These are phyloP conservation scores for Syncerus caffer DNA, from an alignment of 2,797 vertebrate genomes.

Conservation along the genomic window DNA sequence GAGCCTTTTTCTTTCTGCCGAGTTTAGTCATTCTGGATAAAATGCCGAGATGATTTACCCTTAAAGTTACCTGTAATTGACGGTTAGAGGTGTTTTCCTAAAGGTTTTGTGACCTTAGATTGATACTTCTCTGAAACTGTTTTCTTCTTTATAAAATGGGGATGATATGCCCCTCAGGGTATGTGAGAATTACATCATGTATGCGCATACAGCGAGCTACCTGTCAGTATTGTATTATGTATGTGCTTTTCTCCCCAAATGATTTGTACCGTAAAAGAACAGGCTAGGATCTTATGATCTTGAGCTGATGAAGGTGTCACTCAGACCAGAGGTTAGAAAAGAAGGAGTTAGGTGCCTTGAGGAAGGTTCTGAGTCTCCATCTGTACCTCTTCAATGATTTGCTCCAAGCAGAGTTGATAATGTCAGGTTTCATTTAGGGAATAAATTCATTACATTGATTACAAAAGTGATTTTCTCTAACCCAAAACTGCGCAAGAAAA, in stretches of 20 bases:
- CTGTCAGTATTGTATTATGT: neutral
- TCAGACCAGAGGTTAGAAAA: neutral
- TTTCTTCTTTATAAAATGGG: conserved; percentile 15
- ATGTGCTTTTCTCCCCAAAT: neutral
- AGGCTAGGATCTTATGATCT: neutral
- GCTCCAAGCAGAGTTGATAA: neutral
- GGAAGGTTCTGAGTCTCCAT: neutral
- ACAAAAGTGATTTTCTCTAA: conserved; percentile 30
- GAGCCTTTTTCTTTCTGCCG: conserved; percentile 39
- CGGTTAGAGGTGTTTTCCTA: neutral
- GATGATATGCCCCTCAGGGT: neutral
- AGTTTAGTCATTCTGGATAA: conserved; percentile 30
- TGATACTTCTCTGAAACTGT: neutral
- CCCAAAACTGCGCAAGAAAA: neutral
- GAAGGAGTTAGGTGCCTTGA: neutral
- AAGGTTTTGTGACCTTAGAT: neutral
- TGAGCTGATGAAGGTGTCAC: neutral
- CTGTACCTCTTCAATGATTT: neutral
- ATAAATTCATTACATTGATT: neutral
- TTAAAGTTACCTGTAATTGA: conserved; percentile 32
- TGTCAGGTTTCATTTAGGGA: neutral
- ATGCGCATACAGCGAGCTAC: neutral
- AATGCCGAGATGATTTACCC: conserved; percentile 12
- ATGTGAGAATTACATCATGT: neutral
- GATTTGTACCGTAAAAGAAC: neutral